A percentile compares a stretch with the other conserved stretches of the same genome.
These are phyloP conservation scores for Pristis pectinata DNA, from an alignment of 2,797 vertebrate genomes.

Conservation along the genomic window DNA sequence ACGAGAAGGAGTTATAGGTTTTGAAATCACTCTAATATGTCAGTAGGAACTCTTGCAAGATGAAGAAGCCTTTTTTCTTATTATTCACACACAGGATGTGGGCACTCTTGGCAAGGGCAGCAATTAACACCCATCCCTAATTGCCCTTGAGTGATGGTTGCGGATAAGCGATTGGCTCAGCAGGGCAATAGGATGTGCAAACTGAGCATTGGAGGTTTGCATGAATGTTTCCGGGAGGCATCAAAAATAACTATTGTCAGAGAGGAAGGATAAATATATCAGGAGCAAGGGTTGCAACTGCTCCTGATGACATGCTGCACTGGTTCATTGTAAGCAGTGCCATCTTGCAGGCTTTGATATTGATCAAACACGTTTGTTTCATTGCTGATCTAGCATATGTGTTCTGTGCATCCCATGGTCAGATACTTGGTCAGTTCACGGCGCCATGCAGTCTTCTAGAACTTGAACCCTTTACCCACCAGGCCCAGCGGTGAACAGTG, in stretches of 20 bases:
- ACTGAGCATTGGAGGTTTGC: neutral
- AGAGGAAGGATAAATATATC: neutral
- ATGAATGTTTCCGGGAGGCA: neutral
- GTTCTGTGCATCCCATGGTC: neutral
- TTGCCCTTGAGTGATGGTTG: no score
- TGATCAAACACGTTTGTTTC: neutral
- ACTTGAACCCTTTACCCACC: no score
- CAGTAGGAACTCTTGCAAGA: neutral
- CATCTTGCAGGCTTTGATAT: neutral
- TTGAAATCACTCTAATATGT: neutral
- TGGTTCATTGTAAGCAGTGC: neutral
- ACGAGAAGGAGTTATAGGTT: neutral
- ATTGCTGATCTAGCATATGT: neutral
- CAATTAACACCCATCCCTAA: no score
- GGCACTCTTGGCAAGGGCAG: no score
- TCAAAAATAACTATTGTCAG: neutral
- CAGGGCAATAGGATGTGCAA: neutral
- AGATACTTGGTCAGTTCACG: neutral
- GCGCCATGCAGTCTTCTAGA: neutral
- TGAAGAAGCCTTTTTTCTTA: neutral
- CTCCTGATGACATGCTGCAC: neutral
- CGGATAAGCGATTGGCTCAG: neutral
- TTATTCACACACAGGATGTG: no score
- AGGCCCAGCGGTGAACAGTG: no score
- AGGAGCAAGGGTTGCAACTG: neutral